These are phyloP conservation scores for Calameuta idolon DNA, from an alignment of 2,888 invertebrate genomes.

Conservation along the genomic window DNA sequence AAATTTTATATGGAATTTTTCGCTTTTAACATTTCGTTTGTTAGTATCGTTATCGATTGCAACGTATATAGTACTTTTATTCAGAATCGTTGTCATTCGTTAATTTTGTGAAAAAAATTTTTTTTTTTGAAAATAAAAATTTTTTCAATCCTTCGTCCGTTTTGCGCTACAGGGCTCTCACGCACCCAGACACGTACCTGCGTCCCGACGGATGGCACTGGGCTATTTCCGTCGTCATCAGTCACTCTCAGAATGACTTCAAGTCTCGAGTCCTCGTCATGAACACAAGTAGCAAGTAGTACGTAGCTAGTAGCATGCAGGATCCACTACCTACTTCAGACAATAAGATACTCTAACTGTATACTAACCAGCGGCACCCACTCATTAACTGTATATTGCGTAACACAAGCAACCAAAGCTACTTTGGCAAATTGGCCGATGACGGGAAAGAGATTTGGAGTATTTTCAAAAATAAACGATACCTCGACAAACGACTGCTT, in stretches of 20 bases:
- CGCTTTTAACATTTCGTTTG: not conserved
- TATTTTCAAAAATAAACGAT: slow-evolving; percentile 20
- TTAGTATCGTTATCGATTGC: not conserved
- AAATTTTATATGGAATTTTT: not conserved
- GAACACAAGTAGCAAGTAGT: not conserved
- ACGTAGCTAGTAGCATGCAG: not conserved
- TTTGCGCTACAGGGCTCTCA: slow-evolving; percentile 14
- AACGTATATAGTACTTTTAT: not conserved
- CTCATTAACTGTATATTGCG: not conserved
- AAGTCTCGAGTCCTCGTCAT: slow-evolving; percentile 26
- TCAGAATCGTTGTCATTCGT: not conserved
- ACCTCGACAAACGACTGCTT: slow-evolving; percentile 15
- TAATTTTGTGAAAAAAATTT: not conserved
- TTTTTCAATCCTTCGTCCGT: not conserved
- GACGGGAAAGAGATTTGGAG: slow-evolving; percentile 2
- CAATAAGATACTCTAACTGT: not conserved
- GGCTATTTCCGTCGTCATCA: slow-evolving; percentile 64
- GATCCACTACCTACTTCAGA: not conserved
- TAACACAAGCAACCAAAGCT: not conserved
- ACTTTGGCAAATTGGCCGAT: slow-evolving; percentile 9
- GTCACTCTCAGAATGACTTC: slow-evolving; percentile 52
- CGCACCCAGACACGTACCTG: slow-evolving; percentile 48
- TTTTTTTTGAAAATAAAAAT: not conserved
- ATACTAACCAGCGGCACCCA: not conserved
- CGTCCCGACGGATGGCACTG: slow-evolving; percentile 24